A percentile compares a stretch with the other conserved stretches of the same genome.
These are phyloP conservation scores for Cisticola juncidis DNA, from an alignment of 2,113 vertebrate genomes.

Conservation along the genomic window DNA sequence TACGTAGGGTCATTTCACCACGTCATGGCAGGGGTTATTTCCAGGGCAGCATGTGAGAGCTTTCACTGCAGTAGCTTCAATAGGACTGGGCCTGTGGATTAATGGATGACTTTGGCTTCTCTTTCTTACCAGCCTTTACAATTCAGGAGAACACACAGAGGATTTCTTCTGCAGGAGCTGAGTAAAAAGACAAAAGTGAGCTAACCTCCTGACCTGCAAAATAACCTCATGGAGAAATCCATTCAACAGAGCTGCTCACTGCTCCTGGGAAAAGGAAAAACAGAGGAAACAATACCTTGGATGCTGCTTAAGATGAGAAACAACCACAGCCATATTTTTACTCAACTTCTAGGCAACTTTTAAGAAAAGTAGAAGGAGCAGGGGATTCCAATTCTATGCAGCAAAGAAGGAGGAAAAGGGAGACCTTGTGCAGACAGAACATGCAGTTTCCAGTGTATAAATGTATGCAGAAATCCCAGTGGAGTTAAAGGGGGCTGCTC, in stretches of 20 bases:
- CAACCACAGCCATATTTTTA: neutral
- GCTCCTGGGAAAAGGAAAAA: neutral
- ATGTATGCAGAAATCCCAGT: neutral
- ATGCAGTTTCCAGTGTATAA: neutral
- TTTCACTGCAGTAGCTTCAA: slow-evolving; percentile 38
- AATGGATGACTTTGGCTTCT: slow-evolving; percentile 27
- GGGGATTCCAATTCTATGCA: neutral
- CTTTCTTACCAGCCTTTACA: slow-evolving; percentile 8
- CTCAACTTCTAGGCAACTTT: neutral
- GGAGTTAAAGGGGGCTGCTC: neutral
- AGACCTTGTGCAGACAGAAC: neutral
- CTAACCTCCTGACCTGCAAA: slow-evolving; percentile 40
- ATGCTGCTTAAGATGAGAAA: neutral
- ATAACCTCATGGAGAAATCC: neutral
- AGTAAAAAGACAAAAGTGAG: slow-evolving; percentile 21
- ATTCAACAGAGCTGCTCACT: neutral
- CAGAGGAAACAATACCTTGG: neutral
- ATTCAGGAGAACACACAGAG: neutral
- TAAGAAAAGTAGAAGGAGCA: neutral
- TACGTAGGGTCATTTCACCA: neutral
- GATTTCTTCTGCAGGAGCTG: neutral
- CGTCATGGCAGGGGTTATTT: slow-evolving; percentile 18
- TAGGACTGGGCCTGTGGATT: slow-evolving; percentile 6
- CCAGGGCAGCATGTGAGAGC: slow-evolving; percentile 34
- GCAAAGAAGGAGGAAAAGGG: neutral